Evolutionary conservation across 2,797 vertebrate species (phyloP), one percentile per base, ranked within the genome.

Genomic region (Tadarida brasiliensis): DNA sequence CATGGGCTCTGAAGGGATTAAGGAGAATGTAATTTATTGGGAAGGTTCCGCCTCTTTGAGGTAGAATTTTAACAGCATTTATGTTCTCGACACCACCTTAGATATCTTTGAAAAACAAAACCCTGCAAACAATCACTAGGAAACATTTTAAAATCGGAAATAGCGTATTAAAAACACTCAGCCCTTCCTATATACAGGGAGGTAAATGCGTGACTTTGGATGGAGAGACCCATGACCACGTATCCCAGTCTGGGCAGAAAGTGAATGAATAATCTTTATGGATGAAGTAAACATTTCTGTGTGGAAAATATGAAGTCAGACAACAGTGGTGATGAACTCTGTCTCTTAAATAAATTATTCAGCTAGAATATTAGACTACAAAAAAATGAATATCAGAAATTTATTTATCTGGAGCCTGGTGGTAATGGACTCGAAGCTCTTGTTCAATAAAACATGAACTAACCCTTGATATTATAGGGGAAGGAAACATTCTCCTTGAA

Each of bases 221-320:
- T 82, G 6, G 7, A 76, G n/a, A 65, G 24, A 44, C 33, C 26
- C 26, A 26, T 30, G 28, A 5, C 8, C 63, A 35, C 83, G 90
- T 94, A 74, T 35, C 47, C 24, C 90, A 86, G 67, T 78, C 26
- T 82, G 35, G 82, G 15, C 11, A 86, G 57, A 89, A 87, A 70
- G 20, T 67, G 7, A 94, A 68, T 67, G 7, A 94, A 68, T 8
- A 63, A 70, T 22, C 24, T 63, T 87, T 49, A 93, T 1, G 65
- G 47, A 71, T 82, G 2, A 30, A 67, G 11, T 70, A 86, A 89
- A 84, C 77, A 74, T 93, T 85, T 30, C 56, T 77, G 6, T 81
- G 24, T 77, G 30, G 85, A 80, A 82, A 91, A 87, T 71, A 91
- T 4, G 16, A 91, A 91, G 24, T n/a, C 47, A 87, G 78, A 82